Evolutionary conservation across 1,140 invertebrate species (phyloP).

Genomic region (Eumeta japonica): DNA sequence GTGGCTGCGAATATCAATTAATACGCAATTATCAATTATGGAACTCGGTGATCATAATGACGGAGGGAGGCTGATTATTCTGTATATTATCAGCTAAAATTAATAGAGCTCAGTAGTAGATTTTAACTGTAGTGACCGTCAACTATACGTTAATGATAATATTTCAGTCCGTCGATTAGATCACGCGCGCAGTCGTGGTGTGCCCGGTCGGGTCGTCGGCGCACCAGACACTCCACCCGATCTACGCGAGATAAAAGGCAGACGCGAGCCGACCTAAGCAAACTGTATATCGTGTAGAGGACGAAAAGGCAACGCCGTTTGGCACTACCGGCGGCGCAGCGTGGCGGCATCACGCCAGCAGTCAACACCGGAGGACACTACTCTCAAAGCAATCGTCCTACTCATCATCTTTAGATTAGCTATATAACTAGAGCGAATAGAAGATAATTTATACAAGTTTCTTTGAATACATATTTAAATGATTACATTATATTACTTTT

Average conservation of each 20-base stretch:
- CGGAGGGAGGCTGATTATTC: too few species aligned
- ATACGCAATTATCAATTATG: too few species aligned
- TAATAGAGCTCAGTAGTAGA: background rate
- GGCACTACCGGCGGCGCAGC: conserved; percentile 16
- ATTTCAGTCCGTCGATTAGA: background rate
- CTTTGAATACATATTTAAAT: too few species aligned
- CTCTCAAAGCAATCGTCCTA: conserved; percentile 37
- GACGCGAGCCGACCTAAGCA: conserved; percentile 21
- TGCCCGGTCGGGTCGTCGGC: background rate
- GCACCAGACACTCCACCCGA: too few species aligned
- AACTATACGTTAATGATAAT: background rate
- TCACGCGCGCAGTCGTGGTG: background rate
- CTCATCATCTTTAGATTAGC: conserved; percentile 11
- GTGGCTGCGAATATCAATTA: too few species aligned
- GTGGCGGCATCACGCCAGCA: conserved; percentile 33
- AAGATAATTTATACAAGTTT: conserved; percentile 1
- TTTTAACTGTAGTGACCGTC: background rate
- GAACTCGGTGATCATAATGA: too few species aligned
- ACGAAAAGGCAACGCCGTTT: conserved; percentile 30
- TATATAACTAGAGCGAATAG: background rate
- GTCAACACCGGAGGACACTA: conserved; percentile 40
- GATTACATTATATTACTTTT: background rate
- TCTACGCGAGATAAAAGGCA: conserved; percentile 10
- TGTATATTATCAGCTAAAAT: too few species aligned
- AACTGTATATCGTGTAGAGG: conserved; percentile 33